These are phyloP conservation scores for Isurus oxyrinchus DNA, from an alignment of 2,113 vertebrate species.

Conservation along the genomic window DNA sequence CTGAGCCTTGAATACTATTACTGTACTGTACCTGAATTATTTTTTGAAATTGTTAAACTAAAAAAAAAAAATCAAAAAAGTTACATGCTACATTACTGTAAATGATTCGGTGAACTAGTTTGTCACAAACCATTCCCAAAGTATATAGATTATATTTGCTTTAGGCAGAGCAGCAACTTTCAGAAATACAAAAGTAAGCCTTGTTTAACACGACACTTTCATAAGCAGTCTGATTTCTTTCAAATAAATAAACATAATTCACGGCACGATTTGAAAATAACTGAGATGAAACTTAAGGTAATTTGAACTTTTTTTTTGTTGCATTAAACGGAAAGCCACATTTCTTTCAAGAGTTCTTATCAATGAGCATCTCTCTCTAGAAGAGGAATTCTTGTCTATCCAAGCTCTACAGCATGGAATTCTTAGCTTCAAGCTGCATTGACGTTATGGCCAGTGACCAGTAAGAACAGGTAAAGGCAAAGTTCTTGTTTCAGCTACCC, in stretches of 20 bases:
- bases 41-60: not conserved
- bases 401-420: not conserved
- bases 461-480: not conserved
- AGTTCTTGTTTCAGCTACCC: not conserved
- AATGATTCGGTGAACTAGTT: conserved; percentile 19
- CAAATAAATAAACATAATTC: conserved; percentile 27
- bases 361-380: not conserved
- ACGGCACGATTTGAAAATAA: conserved; percentile 15
- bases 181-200: not conserved
- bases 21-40: not conserved
- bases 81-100: not conserved
- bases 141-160: not conserved
- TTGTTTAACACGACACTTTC: not conserved
- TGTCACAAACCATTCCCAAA: not conserved
- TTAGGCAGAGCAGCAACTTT: conserved; percentile 25
- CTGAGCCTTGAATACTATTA: not conserved
- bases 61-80: not conserved
- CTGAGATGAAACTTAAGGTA: conserved; percentile 18
- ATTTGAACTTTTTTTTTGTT: conserved; percentile 25
- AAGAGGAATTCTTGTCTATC: not conserved
- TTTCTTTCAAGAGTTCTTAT: conserved; percentile 23
- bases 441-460: not conserved
- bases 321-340: not conserved
- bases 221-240: not conserved
- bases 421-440: not conserved